These are phyloP conservation scores for Himalopsyche kuldschensis DNA, from an alignment of 2,888 invertebrate species.

Conservation along the genomic window DNA sequence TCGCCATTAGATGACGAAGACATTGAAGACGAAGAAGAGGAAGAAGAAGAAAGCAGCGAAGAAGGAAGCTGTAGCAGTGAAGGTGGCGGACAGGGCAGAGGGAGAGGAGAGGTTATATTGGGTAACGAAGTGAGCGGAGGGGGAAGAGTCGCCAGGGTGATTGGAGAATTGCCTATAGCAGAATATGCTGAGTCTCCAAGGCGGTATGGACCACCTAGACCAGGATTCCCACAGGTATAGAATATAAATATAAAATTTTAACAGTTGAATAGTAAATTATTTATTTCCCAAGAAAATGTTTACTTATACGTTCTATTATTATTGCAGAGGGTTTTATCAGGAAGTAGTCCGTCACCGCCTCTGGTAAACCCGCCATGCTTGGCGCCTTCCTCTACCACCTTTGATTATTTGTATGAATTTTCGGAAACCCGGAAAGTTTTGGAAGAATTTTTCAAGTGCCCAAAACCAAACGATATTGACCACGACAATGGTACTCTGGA, in stretches of 20 bases:
- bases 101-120: conserved; percentile 43
- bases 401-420: conserved; percentile 89
- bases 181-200: conserved; percentile 91
- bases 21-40: conserved; percentile 42
- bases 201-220: conserved; percentile 81
- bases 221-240: conserved; percentile 80
- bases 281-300: background rate
- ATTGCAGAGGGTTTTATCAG: conserved; percentile 55
- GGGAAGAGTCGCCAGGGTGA: conserved; percentile 64
- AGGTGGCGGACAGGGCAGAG: conserved; percentile 46
- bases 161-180: conserved; percentile 86
- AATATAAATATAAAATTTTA: background rate
- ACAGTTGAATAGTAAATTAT: too few relatives aligned
- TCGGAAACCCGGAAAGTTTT: conserved; percentile 90
- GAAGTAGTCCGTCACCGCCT: conserved; percentile 55
- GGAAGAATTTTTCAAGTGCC: conserved; percentile 89
- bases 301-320: background rate
- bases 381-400: conserved; percentile 61
- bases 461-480: conserved; percentile 66
- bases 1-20: conserved; percentile 32
- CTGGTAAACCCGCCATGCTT: conserved; percentile 48
- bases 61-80: conserved; percentile 48
- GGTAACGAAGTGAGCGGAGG: conserved; percentile 41
- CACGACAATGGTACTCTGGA: conserved; percentile 50
- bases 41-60: conserved; percentile 49